Evolutionary conservation across 2,113 vertebrate species (phyloP).

Genomic region (Prionailurus viverrinus): DNA sequence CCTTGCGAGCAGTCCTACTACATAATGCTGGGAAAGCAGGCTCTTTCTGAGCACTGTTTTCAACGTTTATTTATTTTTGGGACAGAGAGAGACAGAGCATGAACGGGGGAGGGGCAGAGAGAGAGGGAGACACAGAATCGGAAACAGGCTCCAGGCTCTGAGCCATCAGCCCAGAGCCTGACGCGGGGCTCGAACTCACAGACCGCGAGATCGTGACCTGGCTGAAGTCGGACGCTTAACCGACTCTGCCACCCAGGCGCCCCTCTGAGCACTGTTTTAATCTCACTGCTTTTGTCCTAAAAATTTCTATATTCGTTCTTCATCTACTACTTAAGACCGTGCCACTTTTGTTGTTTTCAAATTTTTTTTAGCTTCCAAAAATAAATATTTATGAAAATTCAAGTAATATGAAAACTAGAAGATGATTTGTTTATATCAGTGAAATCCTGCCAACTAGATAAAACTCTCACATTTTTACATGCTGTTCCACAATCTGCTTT

Average conservation of each 20-base stretch:
- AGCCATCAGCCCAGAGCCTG: too few relatives aligned
- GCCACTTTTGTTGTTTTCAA: not conserved
- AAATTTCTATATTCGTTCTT: not conserved
- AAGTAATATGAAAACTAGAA: slow-evolving; percentile 30
- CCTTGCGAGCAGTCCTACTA: not conserved
- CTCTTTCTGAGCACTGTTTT: not conserved
- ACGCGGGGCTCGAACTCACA: too few relatives aligned
- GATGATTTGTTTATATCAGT: not conserved
- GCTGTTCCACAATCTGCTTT: slow-evolving; percentile 10
- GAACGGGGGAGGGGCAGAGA: too few relatives aligned
- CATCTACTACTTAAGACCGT: not conserved
- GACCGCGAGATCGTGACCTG: too few relatives aligned
- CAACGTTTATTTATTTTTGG: too few relatives aligned
- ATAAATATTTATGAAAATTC: slow-evolving; percentile 28
- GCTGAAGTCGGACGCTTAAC: too few relatives aligned
- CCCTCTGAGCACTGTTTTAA: not conserved
- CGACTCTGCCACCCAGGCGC: too few relatives aligned
- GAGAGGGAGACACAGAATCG: too few relatives aligned
- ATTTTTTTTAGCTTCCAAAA: not conserved
- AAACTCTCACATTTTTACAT: slow-evolving; percentile 42
- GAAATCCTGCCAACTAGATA: slow-evolving; percentile 3
- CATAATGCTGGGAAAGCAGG: not conserved
- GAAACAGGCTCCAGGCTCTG: too few relatives aligned
- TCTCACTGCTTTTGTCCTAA: not conserved
- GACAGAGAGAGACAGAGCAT: too few relatives aligned